Base-by-base conservation (phyloP, 1,140 invertebrate genomes). In the Drosophila kurseongensis region DNA sequence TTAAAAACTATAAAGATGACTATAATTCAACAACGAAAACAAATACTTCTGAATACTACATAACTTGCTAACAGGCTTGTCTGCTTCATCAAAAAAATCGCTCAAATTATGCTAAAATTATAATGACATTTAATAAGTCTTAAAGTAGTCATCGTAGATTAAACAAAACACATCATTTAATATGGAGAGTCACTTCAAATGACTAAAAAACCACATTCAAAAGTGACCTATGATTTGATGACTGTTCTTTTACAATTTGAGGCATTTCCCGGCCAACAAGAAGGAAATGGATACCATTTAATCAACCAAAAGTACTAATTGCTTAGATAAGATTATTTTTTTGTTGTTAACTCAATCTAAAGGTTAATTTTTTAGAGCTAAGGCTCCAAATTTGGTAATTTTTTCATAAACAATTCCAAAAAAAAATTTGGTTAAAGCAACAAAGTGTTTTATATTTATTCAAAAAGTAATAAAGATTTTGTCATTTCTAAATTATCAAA, bases 291-390 rank as follows among this genome's bases (percentile, higher is more conserved):
- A n/a, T 50, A 35, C 29, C 10, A 51, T 7, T 7, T 36, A 18
- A 16, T 13, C 5, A 16, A 35, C 14, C 5, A 13, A 38, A 38
- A 54, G 18, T 38, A 38, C 12, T 23, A 38, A 54, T 54, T 18
- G 35, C 35, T 38, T 40, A 5, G 51, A 54, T 54, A 54, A 54
- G 51, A 54, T 54, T n/a, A 54, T 12, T 12, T 16, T 16, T 35
- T 35, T 36, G 12, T 6, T 6, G 5, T 35, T 16, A 23, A 50
- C 18, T 7, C 7, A 36, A 35, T 18, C 32, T 52, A 36, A 13
- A 18, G 1, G 45, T 6, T 48, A 45, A n/a, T 29, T 27, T 27
- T 29, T 8, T n/a, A n/a, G 4, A 23, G 42, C 12, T 45, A 18
- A 18, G 42, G 42, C 16, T 10, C 44, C 12, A 1, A 10, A 16